Evolutionary conservation across 2,888 invertebrate species (phyloP).

Genomic region (Drosophila kanekoi): DNA sequence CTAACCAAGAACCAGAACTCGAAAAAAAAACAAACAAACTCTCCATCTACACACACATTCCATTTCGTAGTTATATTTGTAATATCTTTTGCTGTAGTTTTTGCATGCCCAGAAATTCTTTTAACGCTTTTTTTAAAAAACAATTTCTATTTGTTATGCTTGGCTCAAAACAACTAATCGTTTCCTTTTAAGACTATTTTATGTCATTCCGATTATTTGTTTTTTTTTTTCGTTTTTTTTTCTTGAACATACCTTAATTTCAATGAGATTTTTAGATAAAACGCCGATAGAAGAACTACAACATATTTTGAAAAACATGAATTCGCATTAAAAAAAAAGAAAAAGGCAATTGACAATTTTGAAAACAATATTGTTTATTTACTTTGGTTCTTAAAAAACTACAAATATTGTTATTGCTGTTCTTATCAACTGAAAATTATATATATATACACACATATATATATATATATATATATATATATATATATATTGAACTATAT

Average conservation of each 20-base stretch:
- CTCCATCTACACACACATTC: background rate
- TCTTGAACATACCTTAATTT: slow-evolving; percentile 20
- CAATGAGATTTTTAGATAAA: slow-evolving; percentile 36
- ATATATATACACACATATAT: slow-evolving; percentile 7
- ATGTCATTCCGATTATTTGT: background rate
- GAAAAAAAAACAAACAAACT: background rate
- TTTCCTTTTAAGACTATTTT: slow-evolving; percentile 6
- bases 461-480: slow-evolving; percentile 48
- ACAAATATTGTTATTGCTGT: slow-evolving; percentile 36
- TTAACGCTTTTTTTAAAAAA: slow-evolving; percentile 30
- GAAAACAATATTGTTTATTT: slow-evolving; percentile 20
- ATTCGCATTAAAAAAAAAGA: slow-evolving; percentile 49
- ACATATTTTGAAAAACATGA: slow-evolving; percentile 84
- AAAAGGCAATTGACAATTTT: slow-evolving; percentile 19
- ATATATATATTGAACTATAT: slow-evolving; percentile 33
- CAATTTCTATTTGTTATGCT: slow-evolving; percentile 29
- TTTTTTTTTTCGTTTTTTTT: slow-evolving; percentile 6
- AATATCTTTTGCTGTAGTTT: slow-evolving; percentile 30
- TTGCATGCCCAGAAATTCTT: slow-evolving; percentile 44
- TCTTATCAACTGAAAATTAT: slow-evolving; percentile 29
- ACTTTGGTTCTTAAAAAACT: background rate
- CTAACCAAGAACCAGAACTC: slow-evolving; percentile 5
- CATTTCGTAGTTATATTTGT: slow-evolving; percentile 27
- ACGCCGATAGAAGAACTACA: slow-evolving; percentile 75
- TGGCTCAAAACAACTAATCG: slow-evolving; percentile 23